Conservation (phyloP, 23 tunicate species). For the Ascidia mentula region DNA sequence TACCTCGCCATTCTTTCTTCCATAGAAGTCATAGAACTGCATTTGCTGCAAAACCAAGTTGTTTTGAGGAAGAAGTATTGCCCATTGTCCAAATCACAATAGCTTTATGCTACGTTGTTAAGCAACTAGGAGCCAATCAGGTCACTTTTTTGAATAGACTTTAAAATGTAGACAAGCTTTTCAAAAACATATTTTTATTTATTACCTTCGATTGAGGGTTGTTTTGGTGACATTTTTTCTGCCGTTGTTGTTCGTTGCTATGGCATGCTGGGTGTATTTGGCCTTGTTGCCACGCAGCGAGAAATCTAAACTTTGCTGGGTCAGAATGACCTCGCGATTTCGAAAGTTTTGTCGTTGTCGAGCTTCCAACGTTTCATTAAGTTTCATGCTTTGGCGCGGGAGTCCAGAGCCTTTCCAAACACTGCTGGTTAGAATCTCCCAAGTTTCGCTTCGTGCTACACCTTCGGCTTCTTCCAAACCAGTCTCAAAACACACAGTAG, state of each 20-base stretch:
- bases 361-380: not conserved
- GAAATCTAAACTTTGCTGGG: not conserved
- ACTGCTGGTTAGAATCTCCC: not conserved
- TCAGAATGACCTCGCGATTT: not conserved
- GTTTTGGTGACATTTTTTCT: not conserved
- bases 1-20: constrained; percentile 62
- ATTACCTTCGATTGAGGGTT: not conserved
- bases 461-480: constrained; percentile 81
- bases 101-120: too few species aligned
- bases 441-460: constrained; percentile 20
- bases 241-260: not conserved
- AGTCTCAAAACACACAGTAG: constrained; percentile 12
- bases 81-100: too few species aligned
- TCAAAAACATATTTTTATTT: too few species aligned
- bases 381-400: not conserved
- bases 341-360: not conserved
- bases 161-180: too few species aligned
- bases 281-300: constrained; percentile 14
- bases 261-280: constrained; percentile 4
- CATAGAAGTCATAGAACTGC: constrained; percentile 66
- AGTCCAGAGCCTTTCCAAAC: not conserved
- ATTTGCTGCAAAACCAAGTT: constrained; percentile 6
- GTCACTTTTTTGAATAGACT: too few species aligned
- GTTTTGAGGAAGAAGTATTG: too few species aligned
- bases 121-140: too few species aligned